These are phyloP conservation scores for Baronia brevicornis DNA, from an alignment of 2,888 invertebrate species.

Conservation along the genomic window DNA sequence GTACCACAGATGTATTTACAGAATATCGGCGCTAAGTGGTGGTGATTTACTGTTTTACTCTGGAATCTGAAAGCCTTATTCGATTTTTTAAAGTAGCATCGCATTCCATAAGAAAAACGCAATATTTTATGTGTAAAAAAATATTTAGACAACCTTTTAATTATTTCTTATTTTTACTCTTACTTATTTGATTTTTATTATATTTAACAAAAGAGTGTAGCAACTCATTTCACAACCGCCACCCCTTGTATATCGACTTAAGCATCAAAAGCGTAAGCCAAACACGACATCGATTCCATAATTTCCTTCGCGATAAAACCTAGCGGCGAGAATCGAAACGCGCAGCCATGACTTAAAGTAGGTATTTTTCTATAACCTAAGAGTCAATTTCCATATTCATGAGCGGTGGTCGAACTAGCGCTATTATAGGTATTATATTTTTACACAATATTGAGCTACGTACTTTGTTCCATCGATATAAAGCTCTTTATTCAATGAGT, in stretches of 20 bases:
- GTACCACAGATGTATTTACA: too few relatives aligned
- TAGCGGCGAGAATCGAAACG: conserved; percentile 4
- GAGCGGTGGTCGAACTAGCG: conserved; percentile 45
- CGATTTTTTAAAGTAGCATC: too few relatives aligned
- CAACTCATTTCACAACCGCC: background rate
- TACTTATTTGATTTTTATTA: conserved; percentile 12
- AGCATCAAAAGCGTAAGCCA: background rate
- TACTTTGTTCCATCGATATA: conserved; percentile 38
- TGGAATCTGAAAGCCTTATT: too few relatives aligned
- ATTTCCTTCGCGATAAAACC: conserved; percentile 11
- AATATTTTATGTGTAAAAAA: too few relatives aligned
- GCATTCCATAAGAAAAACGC: too few relatives aligned
- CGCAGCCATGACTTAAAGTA: conserved; percentile 20
- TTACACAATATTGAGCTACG: conserved; percentile 32
- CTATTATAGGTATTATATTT: conserved; percentile 40
- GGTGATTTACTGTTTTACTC: too few relatives aligned
- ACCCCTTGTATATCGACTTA: background rate
- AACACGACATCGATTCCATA: conserved; percentile 3
- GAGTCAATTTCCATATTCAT: conserved; percentile 70
- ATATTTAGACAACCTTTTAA: too few relatives aligned
- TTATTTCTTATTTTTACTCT: too few relatives aligned
- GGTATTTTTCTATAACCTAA: conserved; percentile 59
- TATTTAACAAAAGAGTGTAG: too few relatives aligned
- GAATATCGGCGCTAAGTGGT: too few relatives aligned
- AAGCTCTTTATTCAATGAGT: conserved; percentile 44